These are phyloP conservation scores for Chunga burmeisteri DNA, from an alignment of 2,113 vertebrate species.

Conservation along the genomic window DNA sequence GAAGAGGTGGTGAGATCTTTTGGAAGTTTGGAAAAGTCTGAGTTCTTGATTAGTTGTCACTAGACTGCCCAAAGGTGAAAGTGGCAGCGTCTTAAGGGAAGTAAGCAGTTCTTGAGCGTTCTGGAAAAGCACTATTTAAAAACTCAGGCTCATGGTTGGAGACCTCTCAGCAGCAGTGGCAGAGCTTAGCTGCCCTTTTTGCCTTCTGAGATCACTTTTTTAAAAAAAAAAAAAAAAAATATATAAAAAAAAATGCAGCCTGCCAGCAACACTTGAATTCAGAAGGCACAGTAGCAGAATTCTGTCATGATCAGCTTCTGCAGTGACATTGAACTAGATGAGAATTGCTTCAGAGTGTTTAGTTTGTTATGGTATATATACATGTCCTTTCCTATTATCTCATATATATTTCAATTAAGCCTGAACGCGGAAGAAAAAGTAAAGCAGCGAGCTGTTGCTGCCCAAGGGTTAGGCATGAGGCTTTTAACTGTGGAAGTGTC, in stretches of 20 bases:
- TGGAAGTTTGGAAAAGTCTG: background rate
- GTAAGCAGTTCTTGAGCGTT: background rate
- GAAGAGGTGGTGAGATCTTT: background rate
- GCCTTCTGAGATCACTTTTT: background rate
- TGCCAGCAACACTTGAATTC: constrained; percentile 3
- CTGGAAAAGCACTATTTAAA: background rate
- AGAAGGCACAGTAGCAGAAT: background rate
- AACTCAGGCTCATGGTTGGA: background rate
- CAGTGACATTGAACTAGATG: background rate
- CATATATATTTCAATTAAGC: constrained; percentile 18
- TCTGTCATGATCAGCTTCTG: background rate
- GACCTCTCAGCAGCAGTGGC: background rate
- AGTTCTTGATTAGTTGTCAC: background rate
- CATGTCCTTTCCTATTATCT: background rate
- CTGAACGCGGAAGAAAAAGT: background rate
- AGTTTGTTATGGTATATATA: background rate
- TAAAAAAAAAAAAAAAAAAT: background rate
- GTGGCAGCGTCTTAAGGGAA: background rate
- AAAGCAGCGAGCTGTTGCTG: background rate
- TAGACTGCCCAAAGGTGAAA: background rate
- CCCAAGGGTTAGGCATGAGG: background rate
- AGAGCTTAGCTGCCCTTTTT: background rate
- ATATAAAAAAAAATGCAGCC: background rate
- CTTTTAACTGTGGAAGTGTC: background rate
- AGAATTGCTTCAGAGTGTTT: constrained; percentile 26